These are phyloP conservation scores for Drosophila demipolita DNA, from an alignment of 2,888 invertebrate species.

Conservation along the genomic window DNA sequence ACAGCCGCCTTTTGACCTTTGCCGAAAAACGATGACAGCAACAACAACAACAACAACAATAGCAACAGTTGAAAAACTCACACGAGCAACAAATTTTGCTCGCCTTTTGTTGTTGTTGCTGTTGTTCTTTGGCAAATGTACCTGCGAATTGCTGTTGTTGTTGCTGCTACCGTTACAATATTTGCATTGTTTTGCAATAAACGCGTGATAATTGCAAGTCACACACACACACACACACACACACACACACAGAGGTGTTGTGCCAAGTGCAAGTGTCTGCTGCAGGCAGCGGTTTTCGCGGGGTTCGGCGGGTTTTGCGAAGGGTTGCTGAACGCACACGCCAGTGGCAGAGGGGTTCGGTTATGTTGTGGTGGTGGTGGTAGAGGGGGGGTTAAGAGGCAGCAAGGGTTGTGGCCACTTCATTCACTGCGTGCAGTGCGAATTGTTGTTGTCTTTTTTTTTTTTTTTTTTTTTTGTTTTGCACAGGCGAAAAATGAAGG, in stretches of 20 bases:
- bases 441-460: constrained; percentile 40
- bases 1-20: constrained; percentile 58
- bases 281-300: constrained; percentile 16
- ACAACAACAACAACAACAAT: constrained; percentile 22
- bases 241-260: constrained; percentile 47
- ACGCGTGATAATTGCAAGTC: constrained; percentile 74
- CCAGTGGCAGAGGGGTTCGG: not conserved
- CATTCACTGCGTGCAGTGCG: constrained; percentile 57
- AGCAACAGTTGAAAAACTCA: constrained; percentile 57
- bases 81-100: constrained; percentile 17
- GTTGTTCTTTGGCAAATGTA: constrained; percentile 12
- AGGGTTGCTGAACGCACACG: constrained; percentile 35
- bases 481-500: constrained; percentile 50
- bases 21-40: constrained; percentile 49
- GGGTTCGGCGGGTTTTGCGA: not conserved
- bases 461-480: constrained; percentile 16
- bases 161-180: constrained; percentile 51
- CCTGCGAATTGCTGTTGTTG: constrained; percentile 25
- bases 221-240: constrained; percentile 18
- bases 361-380: not conserved
- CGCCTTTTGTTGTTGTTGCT: constrained; percentile 18
- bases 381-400: not conserved
- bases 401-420: constrained; percentile 3
- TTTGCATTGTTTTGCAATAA: constrained; percentile 80
- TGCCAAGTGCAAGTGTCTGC: constrained; percentile 55